Percentiles rank a stretch among this genome's conserved stretches.
Conservation (phyloP, 2,888 invertebrate species). For the Eupithecia dodoneata region DNA sequence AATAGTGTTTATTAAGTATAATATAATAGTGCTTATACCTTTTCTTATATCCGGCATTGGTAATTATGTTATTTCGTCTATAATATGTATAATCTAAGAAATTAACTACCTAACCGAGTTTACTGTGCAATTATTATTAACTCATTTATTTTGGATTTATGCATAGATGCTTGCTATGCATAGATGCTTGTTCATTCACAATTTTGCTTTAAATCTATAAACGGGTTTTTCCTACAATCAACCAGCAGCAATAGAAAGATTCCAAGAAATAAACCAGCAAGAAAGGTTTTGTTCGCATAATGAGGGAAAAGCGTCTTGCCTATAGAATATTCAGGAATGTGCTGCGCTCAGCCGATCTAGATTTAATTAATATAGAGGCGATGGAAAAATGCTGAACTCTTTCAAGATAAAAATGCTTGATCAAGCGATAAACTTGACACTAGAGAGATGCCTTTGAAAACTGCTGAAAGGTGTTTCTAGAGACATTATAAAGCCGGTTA, state of each 20-base stretch:
- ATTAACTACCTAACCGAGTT: no score
- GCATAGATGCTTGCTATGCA: background rate
- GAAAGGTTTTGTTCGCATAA: conserved; percentile 30
- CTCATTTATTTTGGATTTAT: no score
- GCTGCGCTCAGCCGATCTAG: conserved; percentile 12
- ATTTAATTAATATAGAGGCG: conserved; percentile 6
- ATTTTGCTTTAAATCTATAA: background rate
- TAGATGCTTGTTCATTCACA: background rate
- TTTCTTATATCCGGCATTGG: no score
- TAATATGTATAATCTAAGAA: no score
- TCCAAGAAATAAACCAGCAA: conserved; percentile 27
- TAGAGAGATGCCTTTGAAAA: background rate
- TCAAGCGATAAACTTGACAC: background rate
- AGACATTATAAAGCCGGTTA: background rate
- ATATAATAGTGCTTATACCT: no score
- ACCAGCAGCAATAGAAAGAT: conserved; percentile 10
- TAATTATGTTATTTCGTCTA: no score
- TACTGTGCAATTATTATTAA: no score
- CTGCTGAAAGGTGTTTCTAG: background rate
- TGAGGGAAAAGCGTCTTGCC: conserved; percentile 24
- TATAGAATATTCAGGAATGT: conserved; percentile 14
- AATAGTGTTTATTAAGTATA: no score
- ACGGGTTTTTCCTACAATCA: conserved; percentile 4
- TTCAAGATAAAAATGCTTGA: conserved; percentile 2
- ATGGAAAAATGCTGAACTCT: conserved; percentile 2